Evolutionary conservation across 2,113 vertebrate species (phyloP).

Genomic region (Hydropotes inermis): DNA sequence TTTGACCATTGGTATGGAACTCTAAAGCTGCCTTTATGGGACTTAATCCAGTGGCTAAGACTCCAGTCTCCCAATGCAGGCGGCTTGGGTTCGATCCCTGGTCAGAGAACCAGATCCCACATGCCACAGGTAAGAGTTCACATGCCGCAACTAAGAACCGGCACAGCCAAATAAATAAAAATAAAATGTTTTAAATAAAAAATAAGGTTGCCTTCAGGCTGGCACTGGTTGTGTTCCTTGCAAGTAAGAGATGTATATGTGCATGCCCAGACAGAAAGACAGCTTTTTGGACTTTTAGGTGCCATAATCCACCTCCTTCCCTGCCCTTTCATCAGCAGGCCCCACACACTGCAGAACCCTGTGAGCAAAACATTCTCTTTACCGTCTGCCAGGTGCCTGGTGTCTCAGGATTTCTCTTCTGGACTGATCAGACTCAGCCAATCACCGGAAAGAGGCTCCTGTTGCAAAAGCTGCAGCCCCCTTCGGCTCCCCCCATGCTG

Average conservation of each 20-base stretch:
- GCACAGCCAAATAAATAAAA: neutral
- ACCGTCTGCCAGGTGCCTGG: neutral
- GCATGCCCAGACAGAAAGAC: neutral
- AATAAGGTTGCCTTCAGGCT: neutral
- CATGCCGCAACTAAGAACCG: neutral
- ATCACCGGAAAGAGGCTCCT: neutral
- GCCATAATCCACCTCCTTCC: neutral
- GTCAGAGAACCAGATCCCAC: neutral
- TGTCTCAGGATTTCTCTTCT: neutral
- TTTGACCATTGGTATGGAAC: neutral
- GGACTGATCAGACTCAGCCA: neutral
- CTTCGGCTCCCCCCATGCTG: neutral
- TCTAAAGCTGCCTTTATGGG: neutral
- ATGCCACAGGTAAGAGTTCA: neutral
- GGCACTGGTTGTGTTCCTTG: accelerated
- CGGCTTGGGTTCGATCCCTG: neutral
- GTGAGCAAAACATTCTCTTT: neutral
- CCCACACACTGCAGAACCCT: neutral
- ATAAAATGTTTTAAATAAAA: neutral
- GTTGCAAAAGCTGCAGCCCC: too few species aligned
- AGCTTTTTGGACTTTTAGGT: neutral
- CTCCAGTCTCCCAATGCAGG: neutral
- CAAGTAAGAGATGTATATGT: accelerated
- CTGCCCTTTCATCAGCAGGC: neutral
- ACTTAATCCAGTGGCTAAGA: neutral